Base-by-base conservation (phyloP, 37 sponge, comb jelly and placozoan species). In the Axinella damicornis region DNA sequence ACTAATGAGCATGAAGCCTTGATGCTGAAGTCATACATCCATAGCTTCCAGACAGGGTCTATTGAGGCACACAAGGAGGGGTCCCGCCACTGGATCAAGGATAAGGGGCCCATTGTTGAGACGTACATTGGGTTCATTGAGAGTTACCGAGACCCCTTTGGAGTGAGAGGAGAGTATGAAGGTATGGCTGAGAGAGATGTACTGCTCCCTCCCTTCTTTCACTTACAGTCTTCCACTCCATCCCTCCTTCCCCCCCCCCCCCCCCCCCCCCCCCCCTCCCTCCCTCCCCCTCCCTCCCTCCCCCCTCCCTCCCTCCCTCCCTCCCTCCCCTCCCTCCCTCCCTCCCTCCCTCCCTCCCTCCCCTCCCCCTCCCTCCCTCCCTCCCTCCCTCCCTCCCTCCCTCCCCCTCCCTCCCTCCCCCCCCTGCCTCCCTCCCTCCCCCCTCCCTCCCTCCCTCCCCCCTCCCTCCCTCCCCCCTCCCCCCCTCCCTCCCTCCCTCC, bases 51-150 rank as follows among this genome's bases (percentile, higher is more conserved):
- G 21, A 87, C 81, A 28, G 97, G 97, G 34, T 94, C 93, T 19
- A 35, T 94, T 16, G 84, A 75, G 9, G 79, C 65, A 0, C 97
- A 97, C 83, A 94, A 97, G 87, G 71, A 92, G 32, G 97, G 96
- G 13, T 97, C 97, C 20, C 83, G 91, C 0, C 65, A 88, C 67
- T 97, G 97, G 97, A 94, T 97, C 65, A 85, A 65, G 64, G 53
- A 97, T 88, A 97, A 86, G 33, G 95, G 95, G 38, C 97, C 97
- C 24, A 74, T 95, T 19, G 88, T 97, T 22, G 97, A 97, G 60
- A 89, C 87, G 93, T 97, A 70, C 81, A 97, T 97, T 62, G 97
- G 97, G 20, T 97, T 97, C 63, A 97, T 97, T 82, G 97, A 97
- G 95, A 86, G 77, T 30, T 97, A 97, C 69, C 76, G 90, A 12